A percentile compares a stretch with the other conserved stretches of the same genome.
Conservation (phyloP, 2,113 vertebrate genomes). For the Cepphus grylle region DNA sequence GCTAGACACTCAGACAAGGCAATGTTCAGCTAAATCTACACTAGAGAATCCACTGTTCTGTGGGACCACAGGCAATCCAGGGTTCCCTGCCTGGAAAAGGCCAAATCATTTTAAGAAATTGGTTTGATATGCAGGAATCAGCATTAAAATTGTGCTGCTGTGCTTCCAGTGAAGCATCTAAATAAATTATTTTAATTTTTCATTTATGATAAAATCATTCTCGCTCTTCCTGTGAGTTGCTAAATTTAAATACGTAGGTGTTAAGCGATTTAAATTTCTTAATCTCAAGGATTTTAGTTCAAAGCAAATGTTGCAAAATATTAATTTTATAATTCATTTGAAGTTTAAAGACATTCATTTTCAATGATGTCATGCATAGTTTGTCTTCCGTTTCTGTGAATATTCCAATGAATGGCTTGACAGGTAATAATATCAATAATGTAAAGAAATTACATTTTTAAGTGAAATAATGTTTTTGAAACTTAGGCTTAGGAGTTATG, state of each 20-base stretch:
- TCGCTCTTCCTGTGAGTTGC: background rate
- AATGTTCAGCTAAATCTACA: background rate
- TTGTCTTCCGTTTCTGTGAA: background rate
- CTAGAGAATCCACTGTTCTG: background rate
- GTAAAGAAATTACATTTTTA: background rate
- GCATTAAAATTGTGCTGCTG: background rate
- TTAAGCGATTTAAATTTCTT: background rate
- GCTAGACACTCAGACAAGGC: background rate
- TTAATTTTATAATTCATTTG: background rate
- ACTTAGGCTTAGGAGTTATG: background rate
- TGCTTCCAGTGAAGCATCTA: background rate
- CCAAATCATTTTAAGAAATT: background rate
- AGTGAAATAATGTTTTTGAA: background rate
- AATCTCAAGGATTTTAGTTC: background rate
- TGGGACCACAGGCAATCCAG: background rate
- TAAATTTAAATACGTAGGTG: background rate
- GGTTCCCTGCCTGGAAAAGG: background rate
- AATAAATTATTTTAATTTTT: background rate
- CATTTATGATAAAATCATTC: background rate
- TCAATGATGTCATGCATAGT: background rate
- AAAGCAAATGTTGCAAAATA: constrained; percentile 18
- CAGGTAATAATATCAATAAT: background rate
- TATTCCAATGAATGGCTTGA: background rate
- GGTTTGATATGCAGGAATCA: background rate
- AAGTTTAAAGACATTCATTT: background rate